phyloP scores from a whole-genome alignment of 2,113 vertebrate species.

The Chlorocebus sabaeus region DNA sequence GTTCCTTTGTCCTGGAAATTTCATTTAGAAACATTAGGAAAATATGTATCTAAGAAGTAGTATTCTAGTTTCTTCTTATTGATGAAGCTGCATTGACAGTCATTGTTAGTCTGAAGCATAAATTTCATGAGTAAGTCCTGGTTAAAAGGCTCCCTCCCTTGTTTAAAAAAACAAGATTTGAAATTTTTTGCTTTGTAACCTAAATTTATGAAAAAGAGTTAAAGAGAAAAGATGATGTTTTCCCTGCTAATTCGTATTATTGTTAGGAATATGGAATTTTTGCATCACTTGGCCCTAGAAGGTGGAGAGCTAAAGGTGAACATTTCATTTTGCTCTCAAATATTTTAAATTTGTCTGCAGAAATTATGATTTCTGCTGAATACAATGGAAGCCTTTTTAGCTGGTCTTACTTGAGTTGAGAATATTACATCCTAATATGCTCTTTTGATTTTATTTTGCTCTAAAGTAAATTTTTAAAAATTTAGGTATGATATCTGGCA shows the following conservation, averaged over 20 bases:
- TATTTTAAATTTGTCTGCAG: neutral
- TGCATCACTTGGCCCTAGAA: neutral
- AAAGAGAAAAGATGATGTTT: neutral
- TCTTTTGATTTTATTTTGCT: conserved; percentile 18
- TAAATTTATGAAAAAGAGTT: neutral
- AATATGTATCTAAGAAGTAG: neutral
- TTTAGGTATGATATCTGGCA: neutral
- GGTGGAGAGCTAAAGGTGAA: neutral
- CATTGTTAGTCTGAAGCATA: neutral
- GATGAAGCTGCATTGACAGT: neutral
- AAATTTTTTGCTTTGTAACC: neutral
- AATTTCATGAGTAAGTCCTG: neutral
- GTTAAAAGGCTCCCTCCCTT: neutral
- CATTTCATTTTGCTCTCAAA: conserved; percentile 46
- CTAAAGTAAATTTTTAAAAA: neutral
- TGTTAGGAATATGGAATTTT: neutral
- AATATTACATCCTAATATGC: neutral
- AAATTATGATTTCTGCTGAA: conserved; percentile 10
- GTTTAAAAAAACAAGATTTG: neutral
- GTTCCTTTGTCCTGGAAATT: conserved; percentile 23
- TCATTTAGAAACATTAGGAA: neutral
- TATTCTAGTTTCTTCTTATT: neutral
- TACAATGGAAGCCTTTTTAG: neutral
- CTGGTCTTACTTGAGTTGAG: neutral
- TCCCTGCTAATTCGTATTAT: neutral